Evolutionary conservation across 1,140 invertebrate genomes (phyloP), one percentile per base, ranked within the genome.

Genomic region (Pissodes strobi): DNA sequence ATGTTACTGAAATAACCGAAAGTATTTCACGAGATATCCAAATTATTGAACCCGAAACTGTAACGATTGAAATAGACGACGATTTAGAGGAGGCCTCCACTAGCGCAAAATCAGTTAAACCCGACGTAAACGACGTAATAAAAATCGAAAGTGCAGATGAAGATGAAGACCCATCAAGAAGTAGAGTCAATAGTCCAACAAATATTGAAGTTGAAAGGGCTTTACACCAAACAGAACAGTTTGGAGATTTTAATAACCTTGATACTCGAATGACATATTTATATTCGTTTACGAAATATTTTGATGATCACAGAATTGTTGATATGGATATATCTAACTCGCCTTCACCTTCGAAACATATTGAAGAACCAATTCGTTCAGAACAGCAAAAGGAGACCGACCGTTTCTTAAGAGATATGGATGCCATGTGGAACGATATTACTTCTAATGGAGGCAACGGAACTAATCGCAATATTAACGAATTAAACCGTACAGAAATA

Each of bases 261-360:
- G 17, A 45, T 45, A 45, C 41, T 18, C 41, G 18, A 21, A 2
- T 18, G 18, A 8, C 41, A 1, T 45, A 3, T 21, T 8, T 45
- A 1, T 45, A 21, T 18, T 8, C 41, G 19, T 45, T 45, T 45
- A 15, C 17, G 12, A 15, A 18, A 8, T 2, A 21, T 5, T 45
- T 45, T 45, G 41, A 45, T 45, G 41, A 45, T 45, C 6, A 4
- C 12, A 45, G 41, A 19, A 9, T 9, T 45, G 17, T 45, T 18
- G 41, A 45, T 18, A 45, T 45, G 41, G 41, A 45, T 21, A 45
- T 45, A 18, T 45, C 41, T 10, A 9, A 45, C 2, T 43, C 39
- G 39, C 39, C 39, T 4, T 17, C 39, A 17, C 39, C 13, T 17
- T 45, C 41, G 4, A 27, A 27, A 27, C 3, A 3, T 18, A 3